Conservation (phyloP, 2,113 vertebrate species). For the Strigops habroptila region DNA sequence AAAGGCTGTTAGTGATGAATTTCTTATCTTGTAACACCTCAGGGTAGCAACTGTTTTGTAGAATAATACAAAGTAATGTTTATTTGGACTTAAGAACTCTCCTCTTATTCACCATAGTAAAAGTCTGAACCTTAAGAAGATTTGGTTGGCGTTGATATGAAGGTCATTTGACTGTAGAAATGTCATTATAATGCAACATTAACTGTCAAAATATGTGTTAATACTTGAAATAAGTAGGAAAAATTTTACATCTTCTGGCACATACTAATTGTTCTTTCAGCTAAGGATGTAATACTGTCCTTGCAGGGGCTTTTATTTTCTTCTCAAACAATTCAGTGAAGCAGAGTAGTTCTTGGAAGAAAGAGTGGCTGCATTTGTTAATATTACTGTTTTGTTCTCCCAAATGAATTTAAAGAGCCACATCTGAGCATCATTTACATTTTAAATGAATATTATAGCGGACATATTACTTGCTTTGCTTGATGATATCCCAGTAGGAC, state of each 20-base stretch:
- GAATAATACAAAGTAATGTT: neutral
- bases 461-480: slow-evolving; percentile 4
- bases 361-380: slow-evolving; percentile 41
- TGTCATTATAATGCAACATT: neutral
- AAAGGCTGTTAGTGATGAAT: neutral
- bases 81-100: slow-evolving; percentile 15
- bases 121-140: neutral
- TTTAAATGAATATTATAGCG: slow-evolving; percentile 48
- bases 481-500: neutral
- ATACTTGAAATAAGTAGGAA: neutral
- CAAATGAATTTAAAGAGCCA: slow-evolving; percentile 48
- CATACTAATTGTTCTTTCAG: slow-evolving; percentile 22
- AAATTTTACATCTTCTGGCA: neutral
- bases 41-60: neutral
- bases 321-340: slow-evolving; percentile 25
- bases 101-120: neutral
- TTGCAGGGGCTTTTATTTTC: slow-evolving; percentile 9
- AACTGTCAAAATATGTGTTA: neutral
- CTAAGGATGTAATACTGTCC: neutral
- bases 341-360: neutral
- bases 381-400: slow-evolving; percentile 36
- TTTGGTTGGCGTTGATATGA: neutral
- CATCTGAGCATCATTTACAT: slow-evolving; percentile 41
- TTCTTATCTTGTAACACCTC: neutral
- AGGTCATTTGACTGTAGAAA: neutral